Conservation (phyloP, 2,113 vertebrate species). For the Tinamus guttatus region DNA sequence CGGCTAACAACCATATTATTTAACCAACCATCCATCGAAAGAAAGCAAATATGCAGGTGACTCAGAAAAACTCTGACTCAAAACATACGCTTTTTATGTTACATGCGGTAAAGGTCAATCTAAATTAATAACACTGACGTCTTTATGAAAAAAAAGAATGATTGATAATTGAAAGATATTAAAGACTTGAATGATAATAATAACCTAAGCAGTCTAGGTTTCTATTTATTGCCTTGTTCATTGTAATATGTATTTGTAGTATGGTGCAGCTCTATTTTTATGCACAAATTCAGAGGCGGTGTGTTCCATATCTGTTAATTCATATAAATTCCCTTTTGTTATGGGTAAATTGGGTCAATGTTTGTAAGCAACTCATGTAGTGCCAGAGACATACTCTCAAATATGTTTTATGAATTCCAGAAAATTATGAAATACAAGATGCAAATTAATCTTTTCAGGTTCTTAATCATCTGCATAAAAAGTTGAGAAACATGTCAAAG, state of each 20-base stretch:
- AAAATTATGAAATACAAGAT: neutral
- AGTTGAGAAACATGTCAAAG: slow-evolving; percentile 95
- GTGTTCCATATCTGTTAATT: neutral
- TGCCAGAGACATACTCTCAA: neutral
- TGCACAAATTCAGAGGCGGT: neutral
- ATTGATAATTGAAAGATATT: neutral
- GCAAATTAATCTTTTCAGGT: slow-evolving; percentile 84
- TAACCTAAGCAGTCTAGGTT: neutral
- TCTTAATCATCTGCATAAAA: slow-evolving; percentile 95
- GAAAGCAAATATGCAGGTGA: slow-evolving; percentile 9
- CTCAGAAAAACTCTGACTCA: slow-evolving; percentile 39
- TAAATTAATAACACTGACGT: neutral
- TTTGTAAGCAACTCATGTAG: neutral
- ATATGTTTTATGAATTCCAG: neutral
- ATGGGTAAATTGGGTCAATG: neutral
- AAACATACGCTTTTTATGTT: slow-evolving; percentile 33
- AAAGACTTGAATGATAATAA: no score
- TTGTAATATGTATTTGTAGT: neutral
- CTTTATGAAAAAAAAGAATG: neutral
- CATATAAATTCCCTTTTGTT: neutral
- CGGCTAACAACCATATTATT: neutral
- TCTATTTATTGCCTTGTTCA: neutral
- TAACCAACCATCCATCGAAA: slow-evolving; percentile 16
- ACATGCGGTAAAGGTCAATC: neutral
- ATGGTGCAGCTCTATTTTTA: neutral